A percentile compares a stretch with the other conserved stretches of the same genome.
Evolutionary conservation across 92 coral and sea anemone species (phyloP).

Genomic region (Desmophyllum pertusum): DNA sequence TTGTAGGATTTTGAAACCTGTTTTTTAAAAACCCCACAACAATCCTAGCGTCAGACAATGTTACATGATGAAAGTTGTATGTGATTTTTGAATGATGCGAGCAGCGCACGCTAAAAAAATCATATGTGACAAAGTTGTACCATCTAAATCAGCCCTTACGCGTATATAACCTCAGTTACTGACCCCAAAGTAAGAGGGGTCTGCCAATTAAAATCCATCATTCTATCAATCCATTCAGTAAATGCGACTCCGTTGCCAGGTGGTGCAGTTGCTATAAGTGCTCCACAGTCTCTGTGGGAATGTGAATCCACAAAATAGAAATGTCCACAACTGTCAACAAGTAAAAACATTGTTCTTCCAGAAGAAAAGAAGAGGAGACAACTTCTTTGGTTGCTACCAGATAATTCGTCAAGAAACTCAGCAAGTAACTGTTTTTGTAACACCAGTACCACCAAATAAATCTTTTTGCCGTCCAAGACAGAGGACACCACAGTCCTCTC

Average conservation of each 20-base stretch:
- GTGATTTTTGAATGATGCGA: no score
- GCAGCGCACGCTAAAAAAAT: no score
- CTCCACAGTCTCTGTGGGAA: background rate
- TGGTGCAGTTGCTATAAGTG: constrained; percentile 1
- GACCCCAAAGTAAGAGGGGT: constrained; percentile 23
- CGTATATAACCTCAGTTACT: constrained; percentile 28
- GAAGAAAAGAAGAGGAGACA: no score
- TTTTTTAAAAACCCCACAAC: no score
- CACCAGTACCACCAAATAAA: background rate
- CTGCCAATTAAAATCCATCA: constrained; percentile 31
- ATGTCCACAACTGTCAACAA: constrained; percentile 3
- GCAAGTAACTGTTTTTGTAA: no score
- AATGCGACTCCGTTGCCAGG: constrained; percentile 8
- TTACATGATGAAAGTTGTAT: no score
- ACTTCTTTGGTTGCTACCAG: no score
- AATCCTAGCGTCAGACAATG: no score
- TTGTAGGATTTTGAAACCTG: no score
- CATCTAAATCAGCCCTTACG: no score
- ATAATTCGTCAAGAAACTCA: no score
- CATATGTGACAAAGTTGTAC: no score
- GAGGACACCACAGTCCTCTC: background rate
- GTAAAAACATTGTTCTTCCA: background rate
- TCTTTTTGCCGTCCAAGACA: constrained; percentile 1
- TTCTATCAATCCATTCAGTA: constrained; percentile 30
- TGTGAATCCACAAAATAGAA: constrained; percentile 20